Evolutionary conservation across 2,888 invertebrate genomes (phyloP).

Genomic region (Galerucella nymphaeae): DNA sequence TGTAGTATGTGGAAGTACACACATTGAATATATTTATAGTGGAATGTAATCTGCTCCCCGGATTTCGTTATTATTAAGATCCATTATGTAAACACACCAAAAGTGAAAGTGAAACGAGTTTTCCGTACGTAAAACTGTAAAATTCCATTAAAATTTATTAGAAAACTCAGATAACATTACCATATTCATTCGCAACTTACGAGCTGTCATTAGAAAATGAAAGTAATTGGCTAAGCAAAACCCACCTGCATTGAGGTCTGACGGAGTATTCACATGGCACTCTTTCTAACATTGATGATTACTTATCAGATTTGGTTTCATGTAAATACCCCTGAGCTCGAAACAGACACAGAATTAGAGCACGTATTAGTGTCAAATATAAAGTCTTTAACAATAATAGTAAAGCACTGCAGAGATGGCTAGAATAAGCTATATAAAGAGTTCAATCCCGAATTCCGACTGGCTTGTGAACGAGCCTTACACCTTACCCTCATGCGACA

Average conservation of each 20-base stretch:
- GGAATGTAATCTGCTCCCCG: background rate
- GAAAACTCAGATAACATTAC: slow-evolving; percentile 9
- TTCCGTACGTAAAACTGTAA: slow-evolving; percentile 18
- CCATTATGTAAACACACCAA: slow-evolving; percentile 31
- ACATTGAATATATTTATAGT: background rate
- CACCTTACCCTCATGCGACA: slow-evolving; percentile 63
- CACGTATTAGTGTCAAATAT: slow-evolving; percentile 43
- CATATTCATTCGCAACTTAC: slow-evolving; percentile 27
- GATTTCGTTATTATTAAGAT: slow-evolving; percentile 16
- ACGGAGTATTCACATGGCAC: slow-evolving; percentile 59
- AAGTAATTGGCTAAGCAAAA: slow-evolving; percentile 50
- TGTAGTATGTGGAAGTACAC: background rate
- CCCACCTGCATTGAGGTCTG: slow-evolving; percentile 61
- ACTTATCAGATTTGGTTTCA: slow-evolving; percentile 52
- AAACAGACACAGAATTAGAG: slow-evolving; percentile 46
- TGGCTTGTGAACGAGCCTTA: slow-evolving; percentile 60
- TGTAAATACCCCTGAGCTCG: slow-evolving; percentile 49
- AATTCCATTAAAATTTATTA: slow-evolving; percentile 4
- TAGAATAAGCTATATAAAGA: slow-evolving; percentile 55
- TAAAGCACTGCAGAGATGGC: slow-evolving; percentile 57
- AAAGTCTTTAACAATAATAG: slow-evolving; percentile 50
- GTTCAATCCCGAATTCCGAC: slow-evolving; percentile 52
- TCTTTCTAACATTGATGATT: slow-evolving; percentile 59
- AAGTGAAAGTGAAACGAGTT: slow-evolving; percentile 27
- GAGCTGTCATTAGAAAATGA: slow-evolving; percentile 45